Percentiles rank a stretch among this genome's conserved stretches.
phyloP scores from a whole-genome alignment of 2,888 invertebrate species.

The Mythimna loreyi region DNA sequence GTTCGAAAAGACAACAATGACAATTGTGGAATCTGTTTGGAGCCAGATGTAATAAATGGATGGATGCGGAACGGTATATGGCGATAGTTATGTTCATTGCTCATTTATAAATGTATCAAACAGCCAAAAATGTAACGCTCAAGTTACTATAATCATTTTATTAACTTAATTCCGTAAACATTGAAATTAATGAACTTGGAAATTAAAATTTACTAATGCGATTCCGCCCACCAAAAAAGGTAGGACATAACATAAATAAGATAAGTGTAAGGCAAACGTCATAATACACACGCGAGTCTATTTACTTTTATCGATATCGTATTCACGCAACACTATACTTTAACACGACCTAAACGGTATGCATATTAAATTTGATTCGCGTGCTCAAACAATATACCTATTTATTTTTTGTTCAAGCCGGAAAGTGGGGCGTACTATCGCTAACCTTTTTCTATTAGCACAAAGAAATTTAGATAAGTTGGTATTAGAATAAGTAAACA shows the following conservation, averaged over 20 bases:
- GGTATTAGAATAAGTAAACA: neutral
- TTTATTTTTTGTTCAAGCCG: slow-evolving; percentile 63
- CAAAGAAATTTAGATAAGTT: neutral
- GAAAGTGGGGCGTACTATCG: slow-evolving; percentile 68
- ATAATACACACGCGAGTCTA: slow-evolving; percentile 47
- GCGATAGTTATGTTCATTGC: too few species aligned
- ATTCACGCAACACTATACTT: slow-evolving; percentile 63
- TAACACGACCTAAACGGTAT: slow-evolving; percentile 69
- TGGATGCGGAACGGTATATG: too few species aligned
- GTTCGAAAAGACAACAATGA: too few species aligned
- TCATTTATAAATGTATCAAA: too few species aligned
- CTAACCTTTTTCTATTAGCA: slow-evolving; percentile 57
- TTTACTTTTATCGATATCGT: slow-evolving; percentile 62
- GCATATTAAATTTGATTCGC: slow-evolving; percentile 79
- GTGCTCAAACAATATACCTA: slow-evolving; percentile 75
- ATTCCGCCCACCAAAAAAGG: slow-evolving; percentile 5
- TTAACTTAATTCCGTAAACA: neutral
- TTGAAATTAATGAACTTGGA: neutral
- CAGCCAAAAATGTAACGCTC: too few species aligned
- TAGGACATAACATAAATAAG: slow-evolving; percentile 18
- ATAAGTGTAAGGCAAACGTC: slow-evolving; percentile 30
- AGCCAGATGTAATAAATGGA: too few species aligned
- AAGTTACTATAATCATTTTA: too few species aligned
- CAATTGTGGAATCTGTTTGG: too few species aligned
- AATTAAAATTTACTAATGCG: slow-evolving; percentile 21